These are phyloP conservation scores for Ligdia adustata DNA, from an alignment of 2,888 invertebrate genomes.

Conservation along the genomic window DNA sequence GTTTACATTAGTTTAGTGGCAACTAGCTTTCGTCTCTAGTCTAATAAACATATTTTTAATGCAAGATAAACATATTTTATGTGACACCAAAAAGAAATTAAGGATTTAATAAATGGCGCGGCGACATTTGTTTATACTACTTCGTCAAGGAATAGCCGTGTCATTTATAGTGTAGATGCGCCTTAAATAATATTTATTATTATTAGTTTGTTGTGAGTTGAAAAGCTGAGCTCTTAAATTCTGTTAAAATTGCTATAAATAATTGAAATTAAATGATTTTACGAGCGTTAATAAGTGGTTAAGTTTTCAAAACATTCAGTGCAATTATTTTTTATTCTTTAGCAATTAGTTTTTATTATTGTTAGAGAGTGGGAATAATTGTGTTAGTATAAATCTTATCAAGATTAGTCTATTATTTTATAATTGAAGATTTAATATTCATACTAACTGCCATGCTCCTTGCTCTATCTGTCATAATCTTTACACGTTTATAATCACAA, in stretches of 20 bases:
- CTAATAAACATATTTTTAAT: constrained; percentile 23
- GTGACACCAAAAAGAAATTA: constrained; percentile 35
- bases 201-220: constrained; percentile 15
- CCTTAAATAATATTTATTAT: constrained; percentile 22
- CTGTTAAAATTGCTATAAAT: neutral
- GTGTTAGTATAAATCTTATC: neutral
- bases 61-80: constrained; percentile 37
- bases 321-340: neutral
- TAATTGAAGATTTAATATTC: neutral
- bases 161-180: constrained; percentile 16
- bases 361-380: neutral
- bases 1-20: no score
- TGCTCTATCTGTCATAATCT: no score
- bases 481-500: no score
- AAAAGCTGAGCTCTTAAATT: constrained; percentile 9
- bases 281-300: neutral
- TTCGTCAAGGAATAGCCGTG: constrained; percentile 13
- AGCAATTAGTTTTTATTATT: neutral
- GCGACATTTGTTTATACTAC: constrained; percentile 34
- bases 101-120: constrained; percentile 32
- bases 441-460: neutral
- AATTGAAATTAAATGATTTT: neutral
- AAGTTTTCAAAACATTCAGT: neutral
- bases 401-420: neutral
- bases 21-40: no score